Evolutionary conservation across 2,797 vertebrate species (phyloP).

Genomic region (Pogonophryne albipinna): DNA sequence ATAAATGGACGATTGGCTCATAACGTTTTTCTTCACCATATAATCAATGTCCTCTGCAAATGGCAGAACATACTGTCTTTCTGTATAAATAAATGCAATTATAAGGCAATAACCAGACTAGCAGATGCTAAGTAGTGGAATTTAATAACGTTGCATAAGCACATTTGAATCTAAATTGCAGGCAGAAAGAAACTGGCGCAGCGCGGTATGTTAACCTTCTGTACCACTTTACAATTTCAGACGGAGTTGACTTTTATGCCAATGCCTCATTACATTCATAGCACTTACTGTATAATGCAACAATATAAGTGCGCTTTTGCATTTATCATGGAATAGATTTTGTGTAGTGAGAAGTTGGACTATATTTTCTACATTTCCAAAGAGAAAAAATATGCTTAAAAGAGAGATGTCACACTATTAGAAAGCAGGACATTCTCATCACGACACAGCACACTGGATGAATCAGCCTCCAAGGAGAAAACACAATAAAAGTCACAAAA

Average conservation of each 20-base stretch:
- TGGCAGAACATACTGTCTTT: not conserved
- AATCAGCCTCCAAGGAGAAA: conserved; percentile 46
- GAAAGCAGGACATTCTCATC: conserved; percentile 41
- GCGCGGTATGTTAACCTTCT: conserved; percentile 49
- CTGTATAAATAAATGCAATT: conserved; percentile 17
- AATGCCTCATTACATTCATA: conserved; percentile 25
- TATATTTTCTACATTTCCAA: conserved; percentile 15
- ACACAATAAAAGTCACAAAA: conserved; percentile 27
- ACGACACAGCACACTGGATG: conserved; percentile 23
- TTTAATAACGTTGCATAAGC: conserved; percentile 49
- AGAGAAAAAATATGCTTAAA: conserved; percentile 16
- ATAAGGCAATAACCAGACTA: conserved; percentile 9
- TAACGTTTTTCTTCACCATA: not conserved
- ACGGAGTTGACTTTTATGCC: conserved; percentile 44
- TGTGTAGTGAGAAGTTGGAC: conserved; percentile 1
- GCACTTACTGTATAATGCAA: not conserved
- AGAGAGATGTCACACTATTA: conserved; percentile 25
- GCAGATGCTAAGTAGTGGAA: conserved; percentile 15
- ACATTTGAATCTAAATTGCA: conserved; percentile 59
- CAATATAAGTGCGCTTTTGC: not conserved
- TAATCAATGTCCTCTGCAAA: conserved; percentile 2
- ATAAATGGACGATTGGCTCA: not conserved
- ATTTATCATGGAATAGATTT: not conserved
- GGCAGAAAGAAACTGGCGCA: conserved; percentile 36
- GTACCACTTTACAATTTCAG: conserved; percentile 31